A percentile compares a stretch with the other conserved stretches of the same genome.
Conservation (phyloP, 2,888 invertebrate genomes). For the Ochropacha duplaris region DNA sequence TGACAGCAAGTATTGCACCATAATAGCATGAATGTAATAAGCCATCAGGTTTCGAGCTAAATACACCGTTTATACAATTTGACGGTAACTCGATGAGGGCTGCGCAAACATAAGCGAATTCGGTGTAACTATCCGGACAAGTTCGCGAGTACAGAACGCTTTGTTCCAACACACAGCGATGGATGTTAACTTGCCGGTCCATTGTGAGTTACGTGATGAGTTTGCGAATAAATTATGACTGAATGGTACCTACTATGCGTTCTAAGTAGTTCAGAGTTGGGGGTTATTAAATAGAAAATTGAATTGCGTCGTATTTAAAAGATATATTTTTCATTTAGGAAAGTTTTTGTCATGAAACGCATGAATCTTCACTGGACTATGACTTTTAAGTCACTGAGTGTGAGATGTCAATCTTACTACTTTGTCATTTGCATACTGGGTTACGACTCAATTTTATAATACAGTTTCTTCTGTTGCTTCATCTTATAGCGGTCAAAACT, state of each 20-base stretch:
- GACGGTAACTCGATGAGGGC: slow-evolving; percentile 26
- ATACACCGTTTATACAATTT: slow-evolving; percentile 41
- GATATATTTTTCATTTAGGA: neutral
- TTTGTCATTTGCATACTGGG: no score
- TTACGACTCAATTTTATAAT: no score
- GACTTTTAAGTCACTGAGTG: no score
- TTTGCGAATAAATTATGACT: slow-evolving; percentile 61
- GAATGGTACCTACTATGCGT: slow-evolving; percentile 26
- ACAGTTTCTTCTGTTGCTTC: no score
- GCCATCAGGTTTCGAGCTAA: slow-evolving; percentile 23
- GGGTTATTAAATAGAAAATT: neutral
- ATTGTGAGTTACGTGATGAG: slow-evolving; percentile 56
- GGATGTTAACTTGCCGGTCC: slow-evolving; percentile 52
- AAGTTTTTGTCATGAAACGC: no score
- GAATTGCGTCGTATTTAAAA: neutral
- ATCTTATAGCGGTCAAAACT: no score
- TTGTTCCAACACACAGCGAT: slow-evolving; percentile 41
- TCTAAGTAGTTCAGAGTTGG: neutral
- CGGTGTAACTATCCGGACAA: slow-evolving; percentile 36
- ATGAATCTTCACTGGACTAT: no score
- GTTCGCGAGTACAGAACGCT: slow-evolving; percentile 18
- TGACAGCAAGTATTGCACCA: neutral
- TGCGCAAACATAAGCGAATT: slow-evolving; percentile 55
- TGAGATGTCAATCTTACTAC: no score
- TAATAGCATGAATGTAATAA: neutral